Evolutionary conservation across 2,113 vertebrate species (phyloP).

Genomic region (Ictidomys tridecemlineatus): DNA sequence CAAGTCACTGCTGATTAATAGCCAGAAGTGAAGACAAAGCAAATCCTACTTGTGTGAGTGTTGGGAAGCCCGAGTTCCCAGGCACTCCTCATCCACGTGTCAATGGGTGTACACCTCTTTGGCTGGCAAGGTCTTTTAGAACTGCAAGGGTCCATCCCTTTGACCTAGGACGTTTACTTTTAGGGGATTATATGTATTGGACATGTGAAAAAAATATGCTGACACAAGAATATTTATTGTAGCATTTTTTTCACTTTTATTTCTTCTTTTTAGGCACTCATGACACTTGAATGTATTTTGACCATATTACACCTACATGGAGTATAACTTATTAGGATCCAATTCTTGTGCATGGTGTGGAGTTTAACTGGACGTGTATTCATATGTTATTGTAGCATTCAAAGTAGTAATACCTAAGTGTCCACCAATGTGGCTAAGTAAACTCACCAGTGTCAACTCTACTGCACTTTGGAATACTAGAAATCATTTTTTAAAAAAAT

Average conservation of each 20-base stretch:
- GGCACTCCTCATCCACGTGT: accelerated
- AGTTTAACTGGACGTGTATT: too few relatives aligned
- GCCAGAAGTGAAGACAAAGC: background rate
- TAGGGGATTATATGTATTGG: background rate
- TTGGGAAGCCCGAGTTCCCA: background rate
- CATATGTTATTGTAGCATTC: background rate
- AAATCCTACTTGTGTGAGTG: background rate
- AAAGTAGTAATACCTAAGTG: background rate
- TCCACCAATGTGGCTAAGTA: background rate
- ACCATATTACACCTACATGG: too few relatives aligned
- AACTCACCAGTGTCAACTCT: background rate
- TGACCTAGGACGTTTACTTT: background rate
- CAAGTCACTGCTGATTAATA: background rate
- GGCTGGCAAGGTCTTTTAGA: background rate
- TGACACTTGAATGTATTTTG: too few relatives aligned
- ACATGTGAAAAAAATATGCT: background rate
- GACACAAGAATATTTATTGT: background rate
- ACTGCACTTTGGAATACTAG: background rate
- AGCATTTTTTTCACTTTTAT: background rate
- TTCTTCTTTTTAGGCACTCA: too few relatives aligned
- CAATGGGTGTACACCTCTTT: background rate
- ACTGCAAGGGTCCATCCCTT: background rate
- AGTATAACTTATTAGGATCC: too few relatives aligned
- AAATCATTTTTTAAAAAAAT: background rate
- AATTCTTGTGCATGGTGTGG: too few relatives aligned